Percentiles rank a stretch among this genome's conserved stretches.
phyloP scores from a whole-genome alignment of 2,797 vertebrate species.

The Pagetopsis macropterus region DNA sequence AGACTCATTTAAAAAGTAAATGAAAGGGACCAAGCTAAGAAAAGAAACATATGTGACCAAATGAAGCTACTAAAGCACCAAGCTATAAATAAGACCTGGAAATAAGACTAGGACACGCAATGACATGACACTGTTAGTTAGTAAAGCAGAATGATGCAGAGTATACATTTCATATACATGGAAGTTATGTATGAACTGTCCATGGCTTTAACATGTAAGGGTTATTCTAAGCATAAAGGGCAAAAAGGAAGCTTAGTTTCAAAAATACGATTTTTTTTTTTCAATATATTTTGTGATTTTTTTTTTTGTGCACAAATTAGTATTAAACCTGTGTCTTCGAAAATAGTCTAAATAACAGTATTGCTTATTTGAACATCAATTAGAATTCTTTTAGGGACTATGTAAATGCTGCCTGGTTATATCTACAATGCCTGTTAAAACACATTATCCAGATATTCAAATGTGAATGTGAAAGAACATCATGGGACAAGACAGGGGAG shows the following conservation, averaged over 20 bases:
- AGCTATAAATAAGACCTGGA: background rate
- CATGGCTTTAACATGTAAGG: no score
- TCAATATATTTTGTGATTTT: background rate
- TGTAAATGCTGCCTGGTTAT: background rate
- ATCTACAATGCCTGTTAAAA: background rate
- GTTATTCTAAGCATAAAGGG: background rate
- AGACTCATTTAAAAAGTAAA: conserved; percentile 7
- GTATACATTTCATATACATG: background rate
- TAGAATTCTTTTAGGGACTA: background rate
- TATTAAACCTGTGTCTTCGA: no score
- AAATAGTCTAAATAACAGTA: no score
- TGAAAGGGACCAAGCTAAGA: background rate
- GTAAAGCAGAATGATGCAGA: background rate
- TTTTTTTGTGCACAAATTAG: background rate
- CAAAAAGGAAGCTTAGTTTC: background rate
- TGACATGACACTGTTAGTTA: background rate
- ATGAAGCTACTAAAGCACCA: background rate
- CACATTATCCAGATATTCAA: conserved; percentile 5
- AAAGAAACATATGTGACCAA: background rate
- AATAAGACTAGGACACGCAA: background rate
- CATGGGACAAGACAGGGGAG: background rate
- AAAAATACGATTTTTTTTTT: background rate
- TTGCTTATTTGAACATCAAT: no score
- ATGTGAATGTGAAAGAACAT: conserved; percentile 5
- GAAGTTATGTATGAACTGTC: background rate